Percentiles rank a stretch among this genome's conserved stretches.
phyloP scores from a whole-genome alignment of 1,140 invertebrate species.

The Micrasema longulum region DNA sequence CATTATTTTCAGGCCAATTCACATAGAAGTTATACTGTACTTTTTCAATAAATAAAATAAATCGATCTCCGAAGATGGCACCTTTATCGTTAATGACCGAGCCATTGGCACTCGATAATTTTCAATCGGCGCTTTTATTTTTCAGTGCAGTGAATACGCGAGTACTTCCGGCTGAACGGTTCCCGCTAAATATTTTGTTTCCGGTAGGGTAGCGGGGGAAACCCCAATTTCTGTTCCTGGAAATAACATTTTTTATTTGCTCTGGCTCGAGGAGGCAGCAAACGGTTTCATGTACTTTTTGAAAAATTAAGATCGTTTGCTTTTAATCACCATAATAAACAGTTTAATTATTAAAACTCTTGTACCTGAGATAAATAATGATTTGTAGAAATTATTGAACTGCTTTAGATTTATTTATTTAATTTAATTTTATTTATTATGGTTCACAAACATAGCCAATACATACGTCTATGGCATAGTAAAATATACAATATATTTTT shows the following conservation, averaged over 20 bases:
- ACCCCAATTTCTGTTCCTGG: not conserved
- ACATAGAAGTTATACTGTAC: not conserved
- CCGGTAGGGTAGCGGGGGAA: not conserved
- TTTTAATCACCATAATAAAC: not conserved
- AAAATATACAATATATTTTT: too few relatives aligned
- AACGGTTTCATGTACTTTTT: not conserved
- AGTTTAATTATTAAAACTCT: too few relatives aligned
- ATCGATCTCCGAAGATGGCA: slow-evolving; percentile 2
- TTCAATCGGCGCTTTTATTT: slow-evolving; percentile 38
- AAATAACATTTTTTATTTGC: slow-evolving; percentile 16
- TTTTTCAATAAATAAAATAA: not conserved
- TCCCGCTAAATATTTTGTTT: slow-evolving; percentile 34
- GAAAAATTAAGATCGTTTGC: not conserved
- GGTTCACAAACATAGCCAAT: too few relatives aligned
- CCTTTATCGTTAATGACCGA: not conserved
- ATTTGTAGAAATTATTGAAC: too few relatives aligned
- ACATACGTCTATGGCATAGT: too few relatives aligned
- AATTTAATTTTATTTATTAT: too few relatives aligned
- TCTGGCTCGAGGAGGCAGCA: not conserved
- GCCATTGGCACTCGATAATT: slow-evolving; percentile 37
- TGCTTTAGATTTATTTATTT: too few relatives aligned
- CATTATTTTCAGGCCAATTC: slow-evolving; percentile 12
- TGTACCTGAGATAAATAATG: too few relatives aligned
- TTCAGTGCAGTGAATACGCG: slow-evolving; percentile 35
- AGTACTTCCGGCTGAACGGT: slow-evolving; percentile 24